Base-by-base conservation (phyloP, 2,797 vertebrate genomes). In the Taenioides sp. region DNA sequence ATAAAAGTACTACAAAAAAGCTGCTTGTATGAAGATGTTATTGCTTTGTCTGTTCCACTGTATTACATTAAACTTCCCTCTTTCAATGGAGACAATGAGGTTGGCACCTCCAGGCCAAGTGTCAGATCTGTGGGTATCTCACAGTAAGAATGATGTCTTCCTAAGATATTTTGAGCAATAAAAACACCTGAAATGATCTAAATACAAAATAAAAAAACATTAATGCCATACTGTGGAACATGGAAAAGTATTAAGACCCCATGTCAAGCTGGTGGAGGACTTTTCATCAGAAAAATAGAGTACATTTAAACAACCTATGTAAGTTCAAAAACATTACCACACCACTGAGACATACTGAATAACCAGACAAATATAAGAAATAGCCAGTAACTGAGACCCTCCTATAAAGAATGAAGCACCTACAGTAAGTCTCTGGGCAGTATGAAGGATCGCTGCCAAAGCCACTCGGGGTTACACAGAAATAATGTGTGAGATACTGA, bases 401-500 rank as follows among this genome's bases (percentile, higher is more conserved):
- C 43, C 43, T 47, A 47, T 47, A 14, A 57, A 57, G 54, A 55
- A 57, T 12, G 54, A 57, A 23, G 22, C 22, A 12, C 54, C 54
- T 57, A 57, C 10, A 57, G 3, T 7, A 23, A 23, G 54, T 57
- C 22, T 57, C 54, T 57, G 54, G 9, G 22, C 54, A 57, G 52
- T 22, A 55, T 47, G 52, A 22, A 57, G 54, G 54, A 57, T 12
- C 11, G 22, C 54, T 55, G 54, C 54, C 54, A 55, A 55, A 7
- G 54, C 2, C 12, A 0, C 22, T 57, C 54, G 25, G 54, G 54
- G 54, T 25, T 57, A 23, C 3, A 10, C 22, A 14, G 11, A 57
- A 57, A 57, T 23, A 14, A 57, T 57, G 54, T 57, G 10, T 55
- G 54, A 55, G 20, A 57, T 57, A 57, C 54, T 57, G 54, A 57